Evolutionary conservation across 2,113 vertebrate species (phyloP).

Genomic region (Tragelaphus scriptus): DNA sequence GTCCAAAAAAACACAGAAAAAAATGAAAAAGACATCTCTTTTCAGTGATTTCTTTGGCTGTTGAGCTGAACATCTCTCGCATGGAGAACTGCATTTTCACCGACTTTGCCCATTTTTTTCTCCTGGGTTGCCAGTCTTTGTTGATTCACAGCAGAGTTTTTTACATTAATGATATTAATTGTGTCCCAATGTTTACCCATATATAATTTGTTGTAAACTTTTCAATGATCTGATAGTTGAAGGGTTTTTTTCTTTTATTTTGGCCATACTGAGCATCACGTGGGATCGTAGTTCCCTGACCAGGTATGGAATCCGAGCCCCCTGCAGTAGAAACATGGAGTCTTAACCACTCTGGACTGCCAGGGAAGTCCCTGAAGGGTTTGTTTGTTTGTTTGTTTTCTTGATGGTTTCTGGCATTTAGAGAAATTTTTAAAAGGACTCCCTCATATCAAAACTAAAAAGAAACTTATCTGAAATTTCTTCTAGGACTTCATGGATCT

Average conservation of each 20-base stretch:
- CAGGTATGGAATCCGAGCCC: neutral
- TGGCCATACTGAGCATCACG: neutral
- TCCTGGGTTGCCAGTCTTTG: neutral
- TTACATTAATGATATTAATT: neutral
- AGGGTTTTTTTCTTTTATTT: neutral
- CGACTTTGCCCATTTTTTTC: rapidly evolving
- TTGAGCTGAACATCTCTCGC: rapidly evolving
- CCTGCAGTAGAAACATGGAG: neutral
- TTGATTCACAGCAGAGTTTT: neutral
- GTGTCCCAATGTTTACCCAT: neutral
- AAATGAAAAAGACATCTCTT: no score
- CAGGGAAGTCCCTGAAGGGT: neutral
- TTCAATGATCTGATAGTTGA: neutral
- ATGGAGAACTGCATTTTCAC: neutral
- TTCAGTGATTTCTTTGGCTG: neutral
- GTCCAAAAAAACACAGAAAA: neutral
- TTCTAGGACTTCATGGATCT: neutral
- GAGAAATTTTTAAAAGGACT: neutral
- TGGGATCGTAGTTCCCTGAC: neutral
- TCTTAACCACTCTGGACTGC: neutral
- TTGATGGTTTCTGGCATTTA: neutral
- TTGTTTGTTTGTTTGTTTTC: neutral
- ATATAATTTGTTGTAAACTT: neutral
- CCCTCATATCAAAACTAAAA: neutral
- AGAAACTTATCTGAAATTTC: neutral